Evolutionary conservation across 53 echinoderm and acorn worm genomes (phyloP).

Genomic region (Apostichopus leukothele): DNA sequence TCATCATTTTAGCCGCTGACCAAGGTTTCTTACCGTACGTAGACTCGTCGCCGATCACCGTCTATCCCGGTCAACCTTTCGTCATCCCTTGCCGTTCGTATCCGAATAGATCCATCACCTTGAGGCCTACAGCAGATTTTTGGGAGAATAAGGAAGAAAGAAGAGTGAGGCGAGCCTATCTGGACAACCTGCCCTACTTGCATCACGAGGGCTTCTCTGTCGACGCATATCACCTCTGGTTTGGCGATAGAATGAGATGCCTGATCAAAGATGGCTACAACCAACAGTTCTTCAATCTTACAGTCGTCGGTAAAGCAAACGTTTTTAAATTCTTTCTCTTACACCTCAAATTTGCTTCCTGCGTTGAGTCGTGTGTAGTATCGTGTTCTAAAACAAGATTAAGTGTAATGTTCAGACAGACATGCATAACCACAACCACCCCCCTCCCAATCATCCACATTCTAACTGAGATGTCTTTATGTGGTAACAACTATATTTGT

Average conservation of each 20-base stretch:
- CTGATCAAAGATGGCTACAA: background rate
- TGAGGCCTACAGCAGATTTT: conserved; percentile 12
- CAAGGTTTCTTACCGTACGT: conserved; percentile 39
- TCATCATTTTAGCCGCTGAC: background rate
- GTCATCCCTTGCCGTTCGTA: conserved; percentile 52
- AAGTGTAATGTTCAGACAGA: too few relatives aligned
- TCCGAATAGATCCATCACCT: conserved; percentile 8
- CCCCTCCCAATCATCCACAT: too few relatives aligned
- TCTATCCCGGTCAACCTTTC: conserved; percentile 41
- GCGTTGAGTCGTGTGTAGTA: too few relatives aligned
- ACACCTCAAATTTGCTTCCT: too few relatives aligned
- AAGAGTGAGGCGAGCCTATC: conserved; percentile 13
- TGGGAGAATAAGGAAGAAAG: background rate
- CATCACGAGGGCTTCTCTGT: conserved; percentile 14
- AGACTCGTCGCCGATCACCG: background rate
- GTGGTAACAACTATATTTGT: too few relatives aligned
- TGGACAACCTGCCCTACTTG: conserved; percentile 20
- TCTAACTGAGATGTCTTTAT: too few relatives aligned
- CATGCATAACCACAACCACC: too few relatives aligned
- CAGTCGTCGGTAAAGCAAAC: conserved; percentile 17
- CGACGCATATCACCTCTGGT: conserved; percentile 21
- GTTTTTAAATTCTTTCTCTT: background rate
- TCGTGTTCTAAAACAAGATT: too few relatives aligned
- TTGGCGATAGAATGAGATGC: conserved; percentile 29
- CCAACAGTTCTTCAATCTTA: conserved; percentile 2